phyloP scores from a whole-genome alignment of 2,113 vertebrate genomes.

The Dasyornis broadbenti region DNA sequence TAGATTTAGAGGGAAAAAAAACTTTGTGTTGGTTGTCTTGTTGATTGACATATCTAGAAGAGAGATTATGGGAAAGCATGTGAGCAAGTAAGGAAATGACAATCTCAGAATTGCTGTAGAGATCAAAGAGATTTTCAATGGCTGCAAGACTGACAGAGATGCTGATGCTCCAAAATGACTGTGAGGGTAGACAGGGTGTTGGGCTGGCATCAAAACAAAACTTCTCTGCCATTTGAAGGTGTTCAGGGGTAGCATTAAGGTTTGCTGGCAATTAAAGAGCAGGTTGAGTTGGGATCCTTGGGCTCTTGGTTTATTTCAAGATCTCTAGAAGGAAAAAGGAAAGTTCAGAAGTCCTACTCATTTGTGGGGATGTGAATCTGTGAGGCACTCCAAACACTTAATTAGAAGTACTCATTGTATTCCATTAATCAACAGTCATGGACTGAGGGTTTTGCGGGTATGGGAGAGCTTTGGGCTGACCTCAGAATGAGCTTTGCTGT shows the following conservation, averaged over 20 bases:
- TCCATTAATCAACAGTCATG: not conserved
- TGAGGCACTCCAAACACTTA: not conserved
- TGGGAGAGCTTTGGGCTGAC: not conserved
- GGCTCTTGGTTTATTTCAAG: not conserved
- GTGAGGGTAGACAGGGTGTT: not conserved
- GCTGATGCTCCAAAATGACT: not conserved
- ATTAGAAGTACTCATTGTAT: not conserved
- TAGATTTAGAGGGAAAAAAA: not conserved
- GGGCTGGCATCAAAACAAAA: not conserved
- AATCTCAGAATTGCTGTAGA: not conserved
- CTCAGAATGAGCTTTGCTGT: not conserved
- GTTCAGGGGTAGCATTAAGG: rapidly evolving
- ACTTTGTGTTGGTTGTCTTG: not conserved
- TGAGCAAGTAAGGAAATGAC: not conserved
- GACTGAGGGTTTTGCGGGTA: not conserved
- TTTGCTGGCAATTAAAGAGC: not conserved
- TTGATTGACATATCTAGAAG: not conserved
- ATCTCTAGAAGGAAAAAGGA: not conserved
- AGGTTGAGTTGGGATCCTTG: not conserved
- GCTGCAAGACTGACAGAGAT: not conserved
- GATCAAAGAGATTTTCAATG: not conserved
- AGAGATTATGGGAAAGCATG: not conserved
- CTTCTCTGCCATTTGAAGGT: not conserved
- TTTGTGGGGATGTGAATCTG: not conserved
- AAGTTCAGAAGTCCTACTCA: not conserved